Evolutionary conservation across 2,888 invertebrate genomes (phyloP), one percentile per base, ranked within the genome.

Genomic region (Drosophila mimica): DNA sequence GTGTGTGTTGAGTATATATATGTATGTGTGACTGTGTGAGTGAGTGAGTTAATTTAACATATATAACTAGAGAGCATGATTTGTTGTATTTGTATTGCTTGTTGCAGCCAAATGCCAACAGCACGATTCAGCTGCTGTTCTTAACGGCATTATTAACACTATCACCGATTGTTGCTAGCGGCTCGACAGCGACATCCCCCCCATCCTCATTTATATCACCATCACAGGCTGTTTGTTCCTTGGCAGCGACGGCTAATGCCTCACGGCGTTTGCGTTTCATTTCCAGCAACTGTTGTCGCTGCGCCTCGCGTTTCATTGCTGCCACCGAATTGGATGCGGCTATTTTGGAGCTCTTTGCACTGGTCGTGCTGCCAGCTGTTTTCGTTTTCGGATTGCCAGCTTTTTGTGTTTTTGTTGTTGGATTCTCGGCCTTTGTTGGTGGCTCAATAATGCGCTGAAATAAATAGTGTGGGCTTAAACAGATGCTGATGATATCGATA

Each of bases 251-350:
- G 33, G 87, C 79, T 79, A 93, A 76, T 20, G 92, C 92, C 51
- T 91, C 88, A 71, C 93, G 93, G 38, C 93, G 91, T 78, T 91
- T 92, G 58, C 93, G 91, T 76, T 93, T 93, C 76, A 93, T 82
- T 85, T 97, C 97, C 79, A 98, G 93, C 94, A 98, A 94, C 83
- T 96, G 96, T 84, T 96, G 96, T 75, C 98, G 94, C 49, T 97
- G 96, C 0, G 95, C 95, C 90, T 96, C 97, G 3, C 96, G 93
- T 74, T 95, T 95, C 88, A 94, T 93, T 0, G 95, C 94, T 0
- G 95, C 94, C 43, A 89, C 88, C 13, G 91, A 77, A 60, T 83
- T 83, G 38, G 88, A 76, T 5, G 84, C 70, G 25, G 80, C 70
- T 11, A 83, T 61, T 17, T 78, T 83, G 5, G 74, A 54, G 40